Evolutionary conservation across 2,888 invertebrate genomes (phyloP), one percentile per base, ranked within the genome.

Genomic region (Sarcophaga caerulescens): DNA sequence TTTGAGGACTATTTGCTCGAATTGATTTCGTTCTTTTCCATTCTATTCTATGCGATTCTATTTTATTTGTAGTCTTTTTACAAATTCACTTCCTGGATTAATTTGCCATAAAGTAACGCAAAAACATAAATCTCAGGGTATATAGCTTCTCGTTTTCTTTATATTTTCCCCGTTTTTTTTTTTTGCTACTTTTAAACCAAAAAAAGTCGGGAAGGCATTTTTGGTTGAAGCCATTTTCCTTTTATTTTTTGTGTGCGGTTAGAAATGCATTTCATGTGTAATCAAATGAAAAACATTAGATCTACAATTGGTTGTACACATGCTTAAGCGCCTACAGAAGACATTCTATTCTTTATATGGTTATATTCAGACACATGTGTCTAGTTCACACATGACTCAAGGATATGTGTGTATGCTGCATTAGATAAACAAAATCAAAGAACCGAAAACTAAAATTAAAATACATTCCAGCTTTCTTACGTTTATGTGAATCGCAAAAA

Each of bases 31-130:
- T 68, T 79, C 25, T 68, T 59, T 74, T 73, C 17, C 12, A 70
- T 85, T 82, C 63, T 73, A 52, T 87, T 82, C 17, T 14, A 70
- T 85, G 82, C 63, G 69, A 47, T 87, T 82, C 45, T 17, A 44
- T 71, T 62, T 62, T 47, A 11, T 52, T 52, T 5, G 14, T 35
- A 21, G 78, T 62, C n/a, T 77, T 73, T 52, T 80, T 81, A 70
- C 65, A 79, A 75, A 81, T 85, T 85, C 85, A 88, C 87, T 89
- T 89, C 88, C 88, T 88, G 88, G 87, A 88, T 88, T 86, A 88
- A 88, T 88, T 88, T 88, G 87, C 89, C 88, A 87, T 88, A 80
- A 85, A 86, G 75, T 68, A 82, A 80, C 68, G 79, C 75, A 85
- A 78, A 85, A 85, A 75, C 87, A 88, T 89, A 88, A 89, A 88